phyloP scores from a whole-genome alignment of 2,888 invertebrate genomes.

The Acrobasis repandana region DNA sequence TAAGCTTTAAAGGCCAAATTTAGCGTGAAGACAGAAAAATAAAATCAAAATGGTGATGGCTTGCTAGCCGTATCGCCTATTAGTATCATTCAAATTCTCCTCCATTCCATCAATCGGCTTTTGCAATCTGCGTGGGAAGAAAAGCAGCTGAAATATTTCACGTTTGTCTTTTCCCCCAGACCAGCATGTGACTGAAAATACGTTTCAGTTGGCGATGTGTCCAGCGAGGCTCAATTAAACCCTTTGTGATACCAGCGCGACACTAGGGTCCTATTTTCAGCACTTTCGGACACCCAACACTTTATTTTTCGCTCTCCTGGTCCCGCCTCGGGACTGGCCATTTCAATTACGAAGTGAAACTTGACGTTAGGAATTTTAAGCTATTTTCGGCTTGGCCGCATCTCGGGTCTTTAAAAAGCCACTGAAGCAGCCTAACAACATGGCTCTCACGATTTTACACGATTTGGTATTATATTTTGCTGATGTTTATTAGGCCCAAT shows the following conservation, averaged over 20 bases:
- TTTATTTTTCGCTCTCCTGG: conserved; percentile 54
- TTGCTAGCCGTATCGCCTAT: too few species aligned
- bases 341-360: conserved; percentile 57
- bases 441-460: not conserved
- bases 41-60: too few species aligned
- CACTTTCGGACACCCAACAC: conserved; percentile 37
- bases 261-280: conserved; percentile 49
- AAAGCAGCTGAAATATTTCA: too few species aligned
- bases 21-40: too few species aligned
- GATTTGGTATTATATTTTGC: not conserved
- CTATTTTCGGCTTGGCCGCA: conserved; percentile 59
- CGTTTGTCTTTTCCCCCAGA: too few species aligned
- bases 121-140: too few species aligned
- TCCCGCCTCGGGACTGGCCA: conserved; percentile 38
- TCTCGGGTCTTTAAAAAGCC: conserved; percentile 39
- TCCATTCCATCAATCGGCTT: too few species aligned
- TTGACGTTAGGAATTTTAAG: conserved; percentile 54
- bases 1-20: too few species aligned
- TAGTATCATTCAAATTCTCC: too few species aligned
- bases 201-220: conserved; percentile 31
- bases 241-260: conserved; percentile 32
- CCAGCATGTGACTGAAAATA: not conserved
- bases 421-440: not conserved
- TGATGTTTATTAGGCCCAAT: not conserved
- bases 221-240: conserved; percentile 42